phyloP scores from a whole-genome alignment of 2,797 vertebrate species.

The Gadopsis bispinosus region DNA sequence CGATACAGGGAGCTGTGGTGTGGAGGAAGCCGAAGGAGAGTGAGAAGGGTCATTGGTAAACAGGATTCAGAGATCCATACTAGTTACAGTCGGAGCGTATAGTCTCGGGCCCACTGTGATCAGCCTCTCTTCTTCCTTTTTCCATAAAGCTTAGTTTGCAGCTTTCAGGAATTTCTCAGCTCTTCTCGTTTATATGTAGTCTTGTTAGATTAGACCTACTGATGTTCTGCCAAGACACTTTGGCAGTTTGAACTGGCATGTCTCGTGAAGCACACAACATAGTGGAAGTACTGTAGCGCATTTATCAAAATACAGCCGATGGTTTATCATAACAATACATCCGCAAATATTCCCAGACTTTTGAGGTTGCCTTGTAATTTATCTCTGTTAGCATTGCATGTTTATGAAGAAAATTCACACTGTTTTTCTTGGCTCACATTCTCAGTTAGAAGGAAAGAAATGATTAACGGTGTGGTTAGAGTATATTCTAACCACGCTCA shows the following conservation, averaged over 20 bases:
- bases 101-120: conserved; percentile 35
- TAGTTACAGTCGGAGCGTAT: conserved; percentile 36
- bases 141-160: conserved; percentile 32
- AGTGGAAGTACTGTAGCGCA: conserved; percentile 13
- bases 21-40: conserved; percentile 34
- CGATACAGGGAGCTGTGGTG: conserved; percentile 49
- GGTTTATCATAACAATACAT: conserved; percentile 24
- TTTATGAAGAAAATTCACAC: conserved; percentile 16
- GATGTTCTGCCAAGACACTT: conserved; percentile 49
- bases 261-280: conserved; percentile 14
- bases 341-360: conserved; percentile 1
- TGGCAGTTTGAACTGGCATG: conserved; percentile 46
- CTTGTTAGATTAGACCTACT: conserved; percentile 48
- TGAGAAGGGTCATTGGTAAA: conserved; percentile 48
- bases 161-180: conserved; percentile 39
- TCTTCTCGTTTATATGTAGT: conserved; percentile 47
- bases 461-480: conserved; percentile 37
- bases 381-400: conserved; percentile 28
- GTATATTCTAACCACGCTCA: conserved; percentile 24
- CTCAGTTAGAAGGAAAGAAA: conserved; percentile 20
- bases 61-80: conserved; percentile 55
- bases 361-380: conserved; percentile 7
- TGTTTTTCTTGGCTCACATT: conserved; percentile 28
- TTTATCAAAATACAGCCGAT: conserved; percentile 22
- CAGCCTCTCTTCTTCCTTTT: conserved; percentile 29